These are phyloP conservation scores for Oenanthe melanoleuca DNA, from an alignment of 2,113 vertebrate species.

Conservation along the genomic window DNA sequence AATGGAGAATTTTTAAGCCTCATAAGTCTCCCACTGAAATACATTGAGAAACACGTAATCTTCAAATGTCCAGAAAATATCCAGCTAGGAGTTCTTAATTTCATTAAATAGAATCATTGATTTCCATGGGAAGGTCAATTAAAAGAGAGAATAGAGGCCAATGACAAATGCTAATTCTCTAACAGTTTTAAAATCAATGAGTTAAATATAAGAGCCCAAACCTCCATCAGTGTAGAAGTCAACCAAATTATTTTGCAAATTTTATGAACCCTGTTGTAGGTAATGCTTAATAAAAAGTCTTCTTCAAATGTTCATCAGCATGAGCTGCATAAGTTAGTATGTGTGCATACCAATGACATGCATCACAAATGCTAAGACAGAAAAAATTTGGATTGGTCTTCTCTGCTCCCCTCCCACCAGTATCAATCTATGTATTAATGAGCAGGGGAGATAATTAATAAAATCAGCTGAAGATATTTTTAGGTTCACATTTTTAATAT, in stretches of 20 bases:
- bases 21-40: background rate
- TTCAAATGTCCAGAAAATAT: background rate
- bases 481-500: background rate
- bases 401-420: accelerated
- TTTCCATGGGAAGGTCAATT: background rate
- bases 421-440: background rate
- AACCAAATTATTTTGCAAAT: background rate
- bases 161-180: background rate
- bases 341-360: background rate
- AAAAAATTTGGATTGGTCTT: background rate
- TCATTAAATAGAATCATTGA: background rate
- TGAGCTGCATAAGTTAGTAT: background rate
- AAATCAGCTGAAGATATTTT: background rate
- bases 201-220: background rate
- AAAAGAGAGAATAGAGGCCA: background rate
- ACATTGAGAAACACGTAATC: background rate
- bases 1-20: background rate
- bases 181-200: background rate
- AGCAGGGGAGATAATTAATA: background rate
- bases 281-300: background rate
- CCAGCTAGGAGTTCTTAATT: background rate
- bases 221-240: background rate
- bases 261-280: background rate
- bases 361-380: background rate
- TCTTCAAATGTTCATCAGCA: background rate